Evolutionary conservation across 2,888 invertebrate species (phyloP).

Genomic region (Thecophora atra): DNA sequence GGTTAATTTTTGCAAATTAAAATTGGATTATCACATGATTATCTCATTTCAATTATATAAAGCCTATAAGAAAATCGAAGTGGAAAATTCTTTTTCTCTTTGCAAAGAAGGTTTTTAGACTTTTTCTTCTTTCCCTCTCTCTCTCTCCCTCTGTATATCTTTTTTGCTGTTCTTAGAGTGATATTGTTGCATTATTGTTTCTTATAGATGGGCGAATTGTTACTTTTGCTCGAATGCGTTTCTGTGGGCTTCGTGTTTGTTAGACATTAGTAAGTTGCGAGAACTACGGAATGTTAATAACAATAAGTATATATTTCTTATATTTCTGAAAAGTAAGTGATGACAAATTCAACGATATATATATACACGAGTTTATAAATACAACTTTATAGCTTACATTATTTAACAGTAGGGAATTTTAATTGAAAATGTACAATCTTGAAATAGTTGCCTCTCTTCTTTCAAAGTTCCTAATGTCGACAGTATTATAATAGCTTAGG

Average conservation of each 20-base stretch:
- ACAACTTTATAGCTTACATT: background rate
- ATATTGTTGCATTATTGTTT: constrained; percentile 19
- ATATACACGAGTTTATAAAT: background rate
- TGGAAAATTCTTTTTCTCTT: constrained; percentile 17
- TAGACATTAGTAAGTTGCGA: constrained; percentile 3
- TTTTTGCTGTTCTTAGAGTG: constrained; percentile 15
- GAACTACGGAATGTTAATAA: constrained; percentile 3
- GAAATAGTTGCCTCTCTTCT: background rate
- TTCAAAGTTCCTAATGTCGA: background rate
- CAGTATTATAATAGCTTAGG: background rate
- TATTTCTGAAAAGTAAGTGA: constrained; percentile 2
- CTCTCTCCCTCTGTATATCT: background rate
- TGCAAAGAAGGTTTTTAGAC: constrained; percentile 15
- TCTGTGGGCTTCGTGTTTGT: constrained; percentile 22
- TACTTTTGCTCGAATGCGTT: constrained; percentile 11
- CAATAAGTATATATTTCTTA: constrained; percentile 3
- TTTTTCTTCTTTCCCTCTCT: constrained; percentile 16
- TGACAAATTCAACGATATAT: constrained; percentile 6
- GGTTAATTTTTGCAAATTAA: background rate
- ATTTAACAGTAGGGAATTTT: constrained; percentile 16
- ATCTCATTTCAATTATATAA: constrained; percentile 18
- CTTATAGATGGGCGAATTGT: constrained; percentile 17
- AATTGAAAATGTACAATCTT: constrained; percentile 12
- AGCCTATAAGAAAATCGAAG: constrained; percentile 37
- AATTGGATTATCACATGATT: constrained; percentile 14